These are phyloP conservation scores for Drosophila bocqueti DNA, from an alignment of 1,140 invertebrate species.

Conservation along the genomic window DNA sequence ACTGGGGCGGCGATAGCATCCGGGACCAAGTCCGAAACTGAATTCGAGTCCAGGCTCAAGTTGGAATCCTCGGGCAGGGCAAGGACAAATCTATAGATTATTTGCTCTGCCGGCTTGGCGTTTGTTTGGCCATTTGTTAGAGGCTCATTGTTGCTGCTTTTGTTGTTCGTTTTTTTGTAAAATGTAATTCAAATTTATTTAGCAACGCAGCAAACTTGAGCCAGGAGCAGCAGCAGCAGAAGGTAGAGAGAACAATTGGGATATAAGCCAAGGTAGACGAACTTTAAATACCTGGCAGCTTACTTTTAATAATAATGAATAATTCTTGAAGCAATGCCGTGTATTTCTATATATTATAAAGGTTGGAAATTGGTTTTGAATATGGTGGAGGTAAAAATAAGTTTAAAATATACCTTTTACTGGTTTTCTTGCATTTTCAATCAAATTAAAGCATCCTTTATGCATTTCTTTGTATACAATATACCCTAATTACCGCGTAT, in stretches of 20 bases:
- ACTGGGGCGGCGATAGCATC: conserved; percentile 42
- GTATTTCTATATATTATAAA: too few relatives aligned
- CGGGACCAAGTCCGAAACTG: conserved; percentile 12
- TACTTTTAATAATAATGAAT: background rate
- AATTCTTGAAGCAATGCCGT: too few relatives aligned
- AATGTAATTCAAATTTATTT: conserved; percentile 82
- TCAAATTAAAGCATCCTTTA: background rate
- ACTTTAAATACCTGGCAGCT: background rate
- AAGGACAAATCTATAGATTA: conserved; percentile 72
- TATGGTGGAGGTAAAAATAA: too few relatives aligned
- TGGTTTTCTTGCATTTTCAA: background rate
- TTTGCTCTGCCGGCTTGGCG: conserved; percentile 51
- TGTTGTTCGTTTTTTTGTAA: conserved; percentile 40
- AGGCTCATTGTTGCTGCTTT: conserved; percentile 19
- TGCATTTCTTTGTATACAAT: background rate
- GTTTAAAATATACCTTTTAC: rapidly evolving
- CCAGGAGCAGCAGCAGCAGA: conserved; percentile 24
- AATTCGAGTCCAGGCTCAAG: conserved; percentile 17
- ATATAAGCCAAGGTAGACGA: background rate
- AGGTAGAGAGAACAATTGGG: conserved; percentile 7
- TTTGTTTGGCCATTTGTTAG: conserved; percentile 58
- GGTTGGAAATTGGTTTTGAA: background rate
- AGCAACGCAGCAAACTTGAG: conserved; percentile 44
- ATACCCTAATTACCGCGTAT: conserved; percentile 1
- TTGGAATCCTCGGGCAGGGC: conserved; percentile 23